Base-by-base conservation (phyloP, 35 echinoderm and acorn worm genomes). In the Apostichopus californicus region DNA sequence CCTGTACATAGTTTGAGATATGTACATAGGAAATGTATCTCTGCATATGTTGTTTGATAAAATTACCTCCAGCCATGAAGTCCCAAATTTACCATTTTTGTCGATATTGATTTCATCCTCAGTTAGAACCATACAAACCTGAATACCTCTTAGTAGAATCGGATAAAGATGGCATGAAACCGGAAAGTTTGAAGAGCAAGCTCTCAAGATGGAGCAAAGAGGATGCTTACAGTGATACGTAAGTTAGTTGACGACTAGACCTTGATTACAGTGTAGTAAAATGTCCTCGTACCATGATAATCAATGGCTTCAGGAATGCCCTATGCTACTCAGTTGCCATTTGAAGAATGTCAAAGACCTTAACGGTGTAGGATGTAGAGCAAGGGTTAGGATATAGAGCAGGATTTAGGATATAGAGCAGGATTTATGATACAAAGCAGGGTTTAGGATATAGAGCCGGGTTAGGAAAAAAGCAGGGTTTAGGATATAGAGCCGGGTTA, bases 261-360 rank as follows among this genome's bases (percentile, higher is more conserved):
- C 34, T 46, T 46, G 2, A 46, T 46, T 46, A 46, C 34, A 46
- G 34, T 46, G 34, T 46, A 46, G 34, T 46, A 46, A 92, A 93
- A 34, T 93, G 95, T 78, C 95, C 95, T 78, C 26, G 91, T 86
- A 90, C 85, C 46, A 34, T 1, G 28, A 34, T 34, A 24, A 46
- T 94, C 93, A 54, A 54, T 96, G 93, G 95, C 95, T 17, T 90
- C 91, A 72, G 95, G 95, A 8, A 92, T 93, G 86, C 95, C 95
- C 84, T 94, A 94, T 83, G 91, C 86, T 83, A 79, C 88, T 5
- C 80, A 93, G 56, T 96, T 96, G 56, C 95, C 95, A 70, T 96
- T 94, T 85, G 24, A 90, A 93, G 91, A 96, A 59, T 46, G 34
- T 46, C 34, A 46, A 46, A 46, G 34, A 46, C 34, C 0, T 46